Evolutionary conservation across 2,113 vertebrate genomes (phyloP), one percentile per base, ranked within the genome.

Genomic region (Syngnathus typhle): DNA sequence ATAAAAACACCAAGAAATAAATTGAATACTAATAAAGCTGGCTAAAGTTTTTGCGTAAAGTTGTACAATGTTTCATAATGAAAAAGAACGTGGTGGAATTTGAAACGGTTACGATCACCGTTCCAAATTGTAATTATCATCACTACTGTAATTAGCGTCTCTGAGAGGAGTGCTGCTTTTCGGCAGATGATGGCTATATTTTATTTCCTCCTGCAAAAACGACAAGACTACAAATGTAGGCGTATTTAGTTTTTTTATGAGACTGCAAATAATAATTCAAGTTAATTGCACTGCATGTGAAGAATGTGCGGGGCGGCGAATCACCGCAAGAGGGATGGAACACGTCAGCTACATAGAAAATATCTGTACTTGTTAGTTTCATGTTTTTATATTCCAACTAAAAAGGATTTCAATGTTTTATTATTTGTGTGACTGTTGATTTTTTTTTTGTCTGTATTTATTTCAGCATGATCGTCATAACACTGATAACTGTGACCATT

Each of bases 231-330:
- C 21, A 21, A 55, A 11, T 55, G n/a, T 55, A 21, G 52, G 52
- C 10, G 21, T 55, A 27, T 55, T 55, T 23, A 4, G 27, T 32
- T 7, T 27, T 55, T 55, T 55, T 55, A 55, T 55, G 52, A 27
- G 52, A 55, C 52, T 55, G 52, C 52, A 27, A 54, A 54, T 54
- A 54, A 54, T 54, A 55, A 55, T 55, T 23, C 21, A 27, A 23
- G 21, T 27, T 23, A 55, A 55, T 27, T 55, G 27, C 10, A 23
- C 21, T 55, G 52, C 3, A 27, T 12, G 21, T 11, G 27, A 55
- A 23, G 21, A 55, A 55, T 43, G 41, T 6, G 7, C 7, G 10
- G 10, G 21, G 11, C 11, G 9, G 5, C 7, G 8, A 51, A n/a
- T 51, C 8, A 7, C 49, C 49, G n/a, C 19, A 8, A 51, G n/a